phyloP scores from a whole-genome alignment of 2,113 vertebrate species.

The Sus scrofa region T2T-Sscrofa CM000820.6:46936501-46937000 shows the following conservation, averaged over 20 bases:
- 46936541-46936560: background rate
- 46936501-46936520: background rate
- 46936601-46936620: background rate
- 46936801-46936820: background rate
- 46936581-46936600: fast-evolving
- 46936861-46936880: background rate
- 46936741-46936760: background rate
- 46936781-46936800: background rate
- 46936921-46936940: fast-evolving
- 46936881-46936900: background rate
- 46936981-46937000: too few relatives aligned
- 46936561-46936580: background rate
- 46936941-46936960: background rate
- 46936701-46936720: background rate
- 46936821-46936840: background rate
- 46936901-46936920: background rate
- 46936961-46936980: background rate
- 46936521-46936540: background rate
- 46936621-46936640: background rate
- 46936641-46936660: background rate
- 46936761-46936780: background rate
- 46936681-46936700: background rate
- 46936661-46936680: fast-evolving
- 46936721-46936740: background rate
- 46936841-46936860: background rate